Percentiles rank a stretch among this genome's conserved stretches.
These are phyloP conservation scores for Pilophorus perplexus DNA, from an alignment of 2,888 invertebrate species.

Conservation along the genomic window DNA sequence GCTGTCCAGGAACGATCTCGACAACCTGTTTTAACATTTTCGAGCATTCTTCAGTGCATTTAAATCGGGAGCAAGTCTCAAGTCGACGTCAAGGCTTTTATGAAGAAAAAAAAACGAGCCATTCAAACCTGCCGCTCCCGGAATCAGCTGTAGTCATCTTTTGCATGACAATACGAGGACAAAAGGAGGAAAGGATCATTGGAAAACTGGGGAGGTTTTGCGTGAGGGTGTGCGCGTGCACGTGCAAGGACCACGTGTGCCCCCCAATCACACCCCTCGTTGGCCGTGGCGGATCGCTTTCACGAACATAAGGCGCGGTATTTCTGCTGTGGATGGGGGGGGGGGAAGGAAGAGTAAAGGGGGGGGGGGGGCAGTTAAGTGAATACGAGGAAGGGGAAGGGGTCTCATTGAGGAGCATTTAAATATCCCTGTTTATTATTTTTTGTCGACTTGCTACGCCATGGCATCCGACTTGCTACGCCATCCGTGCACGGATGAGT, in stretches of 20 bases:
- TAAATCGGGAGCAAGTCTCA: too few species aligned
- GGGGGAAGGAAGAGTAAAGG: too few species aligned
- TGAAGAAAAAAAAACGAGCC: too few species aligned
- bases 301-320: conserved; percentile 29
- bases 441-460: neutral
- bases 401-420: conserved; percentile 20
- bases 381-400: neutral
- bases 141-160: conserved; percentile 22
- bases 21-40: too few species aligned
- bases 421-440: conserved; percentile 18
- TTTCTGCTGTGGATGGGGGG: too few species aligned
- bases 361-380: neutral
- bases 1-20: too few species aligned
- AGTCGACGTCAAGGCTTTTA: too few species aligned
- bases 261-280: conserved; percentile 32
- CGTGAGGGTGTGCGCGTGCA: conserved; percentile 7
- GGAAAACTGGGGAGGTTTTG: too few species aligned
- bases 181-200: too few species aligned
- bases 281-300: conserved; percentile 27
- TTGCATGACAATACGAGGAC: conserved; percentile 20
- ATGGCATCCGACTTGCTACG: too few species aligned
- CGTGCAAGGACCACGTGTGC: conserved; percentile 25
- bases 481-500: too few species aligned
- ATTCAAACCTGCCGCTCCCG: conserved; percentile 6
- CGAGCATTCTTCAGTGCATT: too few species aligned